Evolutionary conservation across 2,888 invertebrate genomes (phyloP).

Genomic region (Sphaerophoria taeniata): DNA sequence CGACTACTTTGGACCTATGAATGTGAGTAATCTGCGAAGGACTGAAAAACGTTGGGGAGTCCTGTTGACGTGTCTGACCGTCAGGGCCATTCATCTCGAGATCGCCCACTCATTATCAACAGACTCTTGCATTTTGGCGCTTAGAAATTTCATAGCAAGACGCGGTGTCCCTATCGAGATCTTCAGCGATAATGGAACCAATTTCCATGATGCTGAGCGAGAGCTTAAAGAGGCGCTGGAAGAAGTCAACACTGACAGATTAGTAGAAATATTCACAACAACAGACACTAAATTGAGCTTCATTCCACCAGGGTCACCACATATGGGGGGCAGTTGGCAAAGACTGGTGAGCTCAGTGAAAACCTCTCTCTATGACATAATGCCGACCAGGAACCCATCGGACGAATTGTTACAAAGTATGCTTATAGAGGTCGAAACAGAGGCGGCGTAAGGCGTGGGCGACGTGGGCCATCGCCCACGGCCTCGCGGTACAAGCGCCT

Average conservation of each 20-base stretch:
- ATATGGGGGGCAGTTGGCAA: too few relatives aligned
- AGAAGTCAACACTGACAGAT: background rate
- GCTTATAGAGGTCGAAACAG: background rate
- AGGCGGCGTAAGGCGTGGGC: too few relatives aligned
- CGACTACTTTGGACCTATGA: background rate
- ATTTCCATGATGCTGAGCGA: background rate
- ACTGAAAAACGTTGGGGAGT: slow-evolving; percentile 18
- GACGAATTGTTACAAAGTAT: too few relatives aligned
- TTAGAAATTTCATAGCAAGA: too few relatives aligned
- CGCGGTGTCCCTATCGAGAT: too few relatives aligned
- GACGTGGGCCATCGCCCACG: too few relatives aligned
- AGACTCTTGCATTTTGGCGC: too few relatives aligned
- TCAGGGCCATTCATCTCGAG: background rate
- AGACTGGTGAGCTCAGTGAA: too few relatives aligned
- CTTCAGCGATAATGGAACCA: background rate
- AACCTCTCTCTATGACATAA: too few relatives aligned
- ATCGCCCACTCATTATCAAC: background rate
- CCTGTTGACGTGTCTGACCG: background rate
- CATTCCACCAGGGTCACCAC: background rate
- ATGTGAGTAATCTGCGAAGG: background rate
- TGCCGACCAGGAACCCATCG: too few relatives aligned
- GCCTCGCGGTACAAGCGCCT: too few relatives aligned
- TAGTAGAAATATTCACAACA: background rate
- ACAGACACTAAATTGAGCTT: background rate
- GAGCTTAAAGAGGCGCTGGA: background rate